Conservation (phyloP, 2,797 vertebrate species). For the Mormyrus proboscirostris region DNA sequence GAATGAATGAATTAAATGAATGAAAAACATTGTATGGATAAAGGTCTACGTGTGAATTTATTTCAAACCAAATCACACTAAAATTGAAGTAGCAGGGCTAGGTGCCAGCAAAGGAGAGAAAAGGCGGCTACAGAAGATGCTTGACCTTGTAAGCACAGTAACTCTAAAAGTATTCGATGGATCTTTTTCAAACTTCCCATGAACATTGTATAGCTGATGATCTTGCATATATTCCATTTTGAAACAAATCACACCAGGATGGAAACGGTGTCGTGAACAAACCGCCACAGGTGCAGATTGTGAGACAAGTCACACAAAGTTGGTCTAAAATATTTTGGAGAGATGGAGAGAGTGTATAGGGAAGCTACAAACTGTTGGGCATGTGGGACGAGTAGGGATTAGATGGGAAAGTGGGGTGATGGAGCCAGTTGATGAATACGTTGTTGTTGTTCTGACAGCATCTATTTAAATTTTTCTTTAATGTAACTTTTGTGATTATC, state of each 20-base stretch:
- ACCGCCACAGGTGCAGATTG: not conserved
- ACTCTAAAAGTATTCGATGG: not conserved
- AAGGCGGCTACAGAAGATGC: not conserved
- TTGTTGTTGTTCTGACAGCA: not conserved
- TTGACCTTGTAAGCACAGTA: not conserved
- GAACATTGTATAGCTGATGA: not conserved
- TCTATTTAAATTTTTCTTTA: not conserved
- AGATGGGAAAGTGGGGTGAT: not conserved
- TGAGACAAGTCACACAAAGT: not conserved
- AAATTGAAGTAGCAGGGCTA: not conserved
- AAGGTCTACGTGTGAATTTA: not conserved
- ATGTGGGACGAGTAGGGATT: not conserved
- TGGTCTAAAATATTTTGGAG: not conserved
- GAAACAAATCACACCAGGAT: not conserved
- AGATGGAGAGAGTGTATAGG: not conserved
- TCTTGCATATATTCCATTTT: not conserved
- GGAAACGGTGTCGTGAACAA: not conserved
- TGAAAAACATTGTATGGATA: not conserved
- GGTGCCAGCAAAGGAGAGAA: not conserved
- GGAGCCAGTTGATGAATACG: not conserved
- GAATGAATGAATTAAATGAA: not conserved
- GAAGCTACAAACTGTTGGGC: not conserved
- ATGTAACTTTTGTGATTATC: slow-evolving; percentile 8
- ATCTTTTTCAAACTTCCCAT: not conserved
- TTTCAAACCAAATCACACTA: not conserved